Conservation (phyloP, 2,113 vertebrate genomes). For the Chunga burmeisteri region DNA sequence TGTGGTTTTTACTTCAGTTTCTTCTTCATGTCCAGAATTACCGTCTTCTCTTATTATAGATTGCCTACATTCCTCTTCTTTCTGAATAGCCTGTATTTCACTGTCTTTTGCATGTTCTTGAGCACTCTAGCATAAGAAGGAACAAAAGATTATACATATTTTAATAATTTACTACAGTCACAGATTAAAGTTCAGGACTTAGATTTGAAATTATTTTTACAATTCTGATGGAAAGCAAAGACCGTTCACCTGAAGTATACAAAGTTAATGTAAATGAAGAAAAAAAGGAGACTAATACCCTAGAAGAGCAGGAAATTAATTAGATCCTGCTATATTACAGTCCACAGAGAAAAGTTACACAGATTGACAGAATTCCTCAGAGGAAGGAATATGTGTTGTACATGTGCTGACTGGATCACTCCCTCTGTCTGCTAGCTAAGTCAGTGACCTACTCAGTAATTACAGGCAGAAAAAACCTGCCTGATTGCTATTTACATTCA, state of each 20-base stretch:
- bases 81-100: constrained; percentile 22
- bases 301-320: background rate
- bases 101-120: constrained; percentile 33
- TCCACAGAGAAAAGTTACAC: background rate
- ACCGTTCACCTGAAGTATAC: background rate
- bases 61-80: background rate
- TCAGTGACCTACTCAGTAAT: background rate
- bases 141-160: background rate
- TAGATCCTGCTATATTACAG: background rate
- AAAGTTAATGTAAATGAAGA: background rate
- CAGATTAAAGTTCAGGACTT: background rate
- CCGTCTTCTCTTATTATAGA: background rate
- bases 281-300: background rate
- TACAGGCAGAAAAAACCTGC: background rate
- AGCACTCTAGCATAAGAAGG: constrained; percentile 50
- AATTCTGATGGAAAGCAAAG: background rate
- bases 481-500: background rate
- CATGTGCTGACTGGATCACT: background rate
- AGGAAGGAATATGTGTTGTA: background rate
- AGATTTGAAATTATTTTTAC: background rate
- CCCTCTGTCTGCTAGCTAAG: background rate
- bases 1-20: constrained; percentile 32
- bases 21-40: constrained; percentile 18
- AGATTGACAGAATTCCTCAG: background rate
- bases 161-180: background rate